Evolutionary conservation across 2,797 vertebrate species (phyloP).

Genomic region (Enteromius argenteus): DNA sequence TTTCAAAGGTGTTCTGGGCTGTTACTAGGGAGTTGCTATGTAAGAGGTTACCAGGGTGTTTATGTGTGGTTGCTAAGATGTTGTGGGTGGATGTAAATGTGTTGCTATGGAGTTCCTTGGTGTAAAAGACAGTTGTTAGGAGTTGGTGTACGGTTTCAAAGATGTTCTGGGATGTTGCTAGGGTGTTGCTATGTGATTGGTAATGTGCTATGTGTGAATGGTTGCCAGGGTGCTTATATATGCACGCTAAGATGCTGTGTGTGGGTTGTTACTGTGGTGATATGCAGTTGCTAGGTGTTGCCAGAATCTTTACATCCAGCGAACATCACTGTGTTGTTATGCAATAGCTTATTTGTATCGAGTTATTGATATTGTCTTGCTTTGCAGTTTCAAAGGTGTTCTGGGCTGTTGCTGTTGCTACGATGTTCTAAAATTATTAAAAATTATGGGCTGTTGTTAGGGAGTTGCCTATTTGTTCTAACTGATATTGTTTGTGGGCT

Average conservation of each 20-base stretch:
- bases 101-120: not conserved
- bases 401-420: not conserved
- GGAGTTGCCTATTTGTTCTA: not conserved
- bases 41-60: not conserved
- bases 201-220: not conserved
- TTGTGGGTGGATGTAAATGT: not conserved
- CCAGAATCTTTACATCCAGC: no score
- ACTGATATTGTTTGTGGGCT: not conserved
- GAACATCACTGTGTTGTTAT: conserved; percentile 49
- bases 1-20: not conserved
- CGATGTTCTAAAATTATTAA: not conserved
- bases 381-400: not conserved
- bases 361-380: not conserved
- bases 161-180: not conserved
- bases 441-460: not conserved
- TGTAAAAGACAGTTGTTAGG: not conserved
- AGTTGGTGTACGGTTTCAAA: not conserved
- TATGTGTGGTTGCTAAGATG: not conserved
- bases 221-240: not conserved
- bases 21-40: not conserved
- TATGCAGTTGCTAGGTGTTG: not conserved
- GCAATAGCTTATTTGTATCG: not conserved
- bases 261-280: not conserved
- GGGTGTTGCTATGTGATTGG: not conserved
- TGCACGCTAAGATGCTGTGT: not conserved